Conservation (phyloP, 1,140 invertebrate genomes). For the Orius insidiosus region DNA sequence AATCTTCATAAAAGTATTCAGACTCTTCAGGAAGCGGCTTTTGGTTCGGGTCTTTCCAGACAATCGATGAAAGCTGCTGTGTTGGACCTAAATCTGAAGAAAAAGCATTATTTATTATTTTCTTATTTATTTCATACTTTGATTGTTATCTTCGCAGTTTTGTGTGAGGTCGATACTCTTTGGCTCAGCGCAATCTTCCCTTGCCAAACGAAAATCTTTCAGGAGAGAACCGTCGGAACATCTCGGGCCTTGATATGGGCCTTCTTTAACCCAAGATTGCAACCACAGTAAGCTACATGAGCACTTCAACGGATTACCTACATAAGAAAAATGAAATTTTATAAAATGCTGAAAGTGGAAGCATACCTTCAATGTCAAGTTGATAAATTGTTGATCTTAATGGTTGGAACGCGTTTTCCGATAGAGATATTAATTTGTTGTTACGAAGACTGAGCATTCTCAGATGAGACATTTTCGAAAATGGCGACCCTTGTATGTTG, state of each 20-base stretch:
- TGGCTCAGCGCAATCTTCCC: slow-evolving; percentile 40
- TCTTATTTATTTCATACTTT: slow-evolving; percentile 12
- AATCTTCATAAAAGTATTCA: slow-evolving; percentile 67
- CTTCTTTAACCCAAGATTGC: slow-evolving; percentile 56
- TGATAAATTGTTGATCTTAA: slow-evolving; percentile 61
- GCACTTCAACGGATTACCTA: slow-evolving; percentile 68
- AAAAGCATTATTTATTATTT: not conserved
- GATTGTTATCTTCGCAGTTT: slow-evolving; percentile 42
- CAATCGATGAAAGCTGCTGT: slow-evolving; percentile 10
- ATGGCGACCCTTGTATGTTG: slow-evolving; percentile 40
- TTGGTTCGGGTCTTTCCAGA: slow-evolving; percentile 9
- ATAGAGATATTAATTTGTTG: slow-evolving; percentile 55
- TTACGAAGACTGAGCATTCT: slow-evolving; percentile 59
- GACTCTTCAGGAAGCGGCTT: slow-evolving; percentile 46
- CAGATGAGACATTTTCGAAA: slow-evolving; percentile 62
- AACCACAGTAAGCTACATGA: slow-evolving; percentile 65
- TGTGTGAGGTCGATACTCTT: slow-evolving; percentile 35
- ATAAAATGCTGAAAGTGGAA: not conserved
- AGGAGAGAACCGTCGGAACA: slow-evolving; percentile 57
- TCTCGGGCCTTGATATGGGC: slow-evolving; percentile 42
- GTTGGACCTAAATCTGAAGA: slow-evolving; percentile 13
- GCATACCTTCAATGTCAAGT: slow-evolving; percentile 67
- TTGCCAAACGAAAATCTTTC: slow-evolving; percentile 41
- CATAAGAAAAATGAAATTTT: slow-evolving; percentile 14
- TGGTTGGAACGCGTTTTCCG: slow-evolving; percentile 55